Evolutionary conservation across 2,888 invertebrate genomes (phyloP).

Genomic region (Drosophila tripunctata): DNA sequence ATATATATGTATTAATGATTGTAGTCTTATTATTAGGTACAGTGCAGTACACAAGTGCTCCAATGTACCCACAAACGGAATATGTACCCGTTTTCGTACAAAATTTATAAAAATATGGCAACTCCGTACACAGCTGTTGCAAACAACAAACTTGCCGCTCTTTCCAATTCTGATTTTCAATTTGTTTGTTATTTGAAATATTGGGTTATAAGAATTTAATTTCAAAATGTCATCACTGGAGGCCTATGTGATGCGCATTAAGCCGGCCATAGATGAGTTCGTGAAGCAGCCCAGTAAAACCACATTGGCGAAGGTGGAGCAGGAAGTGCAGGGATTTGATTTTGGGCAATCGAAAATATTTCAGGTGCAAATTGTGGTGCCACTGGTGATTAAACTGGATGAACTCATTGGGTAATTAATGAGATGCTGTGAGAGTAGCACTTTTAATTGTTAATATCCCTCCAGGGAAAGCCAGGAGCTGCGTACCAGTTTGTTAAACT

Average conservation of each 20-base stretch:
- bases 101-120: no score
- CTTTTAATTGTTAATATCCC: no score
- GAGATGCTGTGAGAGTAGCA: neutral
- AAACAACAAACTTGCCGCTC: constrained; percentile 7
- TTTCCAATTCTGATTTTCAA: neutral
- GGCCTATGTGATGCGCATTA: constrained; percentile 77
- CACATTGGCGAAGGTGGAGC: constrained; percentile 65
- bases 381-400: constrained; percentile 81
- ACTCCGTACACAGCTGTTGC: constrained; percentile 59
- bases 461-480: constrained; percentile 81
- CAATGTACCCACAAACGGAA: no score
- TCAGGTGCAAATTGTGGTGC: constrained; percentile 81
- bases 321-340: constrained; percentile 72
- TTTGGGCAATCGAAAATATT: constrained; percentile 79
- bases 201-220: neutral
- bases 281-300: constrained; percentile 69
- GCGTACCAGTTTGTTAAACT: constrained; percentile 76
- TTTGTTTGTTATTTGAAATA: constrained; percentile 8
- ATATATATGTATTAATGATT: no score
- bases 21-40: no score
- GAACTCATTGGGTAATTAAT: constrained; percentile 71
- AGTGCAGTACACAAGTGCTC: no score
- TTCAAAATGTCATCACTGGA: constrained; percentile 73
- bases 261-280: constrained; percentile 81
- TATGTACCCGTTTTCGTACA: no score